phyloP scores from a whole-genome alignment of 30 jellyfish, hydroid and myxozoan genomes.

The Sanderia malayensis region DNA sequence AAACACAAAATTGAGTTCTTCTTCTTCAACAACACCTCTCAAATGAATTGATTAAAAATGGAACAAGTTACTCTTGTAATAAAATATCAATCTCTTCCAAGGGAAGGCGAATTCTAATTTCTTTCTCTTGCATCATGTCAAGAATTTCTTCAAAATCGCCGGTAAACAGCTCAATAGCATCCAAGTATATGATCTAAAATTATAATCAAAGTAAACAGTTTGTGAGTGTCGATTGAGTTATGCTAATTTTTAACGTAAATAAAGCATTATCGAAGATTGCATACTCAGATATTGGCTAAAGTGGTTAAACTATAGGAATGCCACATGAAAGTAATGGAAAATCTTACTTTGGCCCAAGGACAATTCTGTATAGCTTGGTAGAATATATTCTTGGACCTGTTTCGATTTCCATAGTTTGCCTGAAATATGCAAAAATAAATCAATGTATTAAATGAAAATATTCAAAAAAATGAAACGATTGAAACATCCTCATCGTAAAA shows the following conservation, averaged over 20 bases:
- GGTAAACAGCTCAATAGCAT: conserved; percentile 41
- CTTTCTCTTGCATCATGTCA: conserved; percentile 90
- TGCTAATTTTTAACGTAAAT: too few relatives aligned
- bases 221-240: too few relatives aligned
- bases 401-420: conserved; percentile 41
- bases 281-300: too few relatives aligned
- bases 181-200: conserved; percentile 62
- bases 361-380: conserved; percentile 71
- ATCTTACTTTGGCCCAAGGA: conserved; percentile 70
- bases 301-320: too few relatives aligned
- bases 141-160: conserved; percentile 59
- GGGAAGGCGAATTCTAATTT: conserved; percentile 74
- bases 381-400: conserved; percentile 41
- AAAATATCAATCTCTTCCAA: conserved; percentile 80
- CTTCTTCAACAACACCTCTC: neutral
- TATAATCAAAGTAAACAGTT: too few relatives aligned
- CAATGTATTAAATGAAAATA: too few relatives aligned
- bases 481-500: conserved; percentile 16
- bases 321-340: too few relatives aligned
- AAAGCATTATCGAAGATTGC: too few relatives aligned
- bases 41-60: too few relatives aligned
- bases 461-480: neutral
- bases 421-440: too few relatives aligned
- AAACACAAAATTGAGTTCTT: neutral
- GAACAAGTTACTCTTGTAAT: conserved; percentile 26